Conservation (phyloP, 2,888 invertebrate species). For the Diarsia mendica region DNA sequence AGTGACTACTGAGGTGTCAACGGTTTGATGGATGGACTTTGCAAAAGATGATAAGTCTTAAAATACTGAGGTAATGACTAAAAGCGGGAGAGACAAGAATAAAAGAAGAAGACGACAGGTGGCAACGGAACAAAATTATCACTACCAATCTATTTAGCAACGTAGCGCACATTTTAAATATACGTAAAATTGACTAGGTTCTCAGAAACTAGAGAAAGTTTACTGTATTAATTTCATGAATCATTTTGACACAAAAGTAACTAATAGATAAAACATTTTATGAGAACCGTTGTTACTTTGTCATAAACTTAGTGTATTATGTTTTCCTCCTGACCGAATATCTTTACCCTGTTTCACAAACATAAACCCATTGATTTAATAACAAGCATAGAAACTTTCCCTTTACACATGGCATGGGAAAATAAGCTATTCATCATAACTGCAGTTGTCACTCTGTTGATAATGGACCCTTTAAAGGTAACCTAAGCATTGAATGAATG, state of each 20-base stretch:
- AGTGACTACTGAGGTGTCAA: neutral
- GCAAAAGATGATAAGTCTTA: neutral
- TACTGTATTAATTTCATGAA: neutral
- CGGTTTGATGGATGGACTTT: neutral
- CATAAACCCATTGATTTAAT: too few species aligned
- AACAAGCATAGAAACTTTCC: constrained; percentile 1
- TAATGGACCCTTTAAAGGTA: neutral
- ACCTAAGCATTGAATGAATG: constrained; percentile 1
- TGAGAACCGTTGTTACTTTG: too few species aligned
- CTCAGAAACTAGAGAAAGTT: neutral
- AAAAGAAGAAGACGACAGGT: neutral
- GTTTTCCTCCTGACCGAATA: too few species aligned
- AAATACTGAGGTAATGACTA: neutral
- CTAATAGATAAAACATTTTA: too few species aligned
- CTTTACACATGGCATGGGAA: neutral
- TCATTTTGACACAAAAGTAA: neutral
- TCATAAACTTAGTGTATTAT: too few species aligned
- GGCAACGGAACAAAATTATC: neutral
- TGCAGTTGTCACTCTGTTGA: neutral
- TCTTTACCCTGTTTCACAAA: too few species aligned
- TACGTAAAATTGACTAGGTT: neutral
- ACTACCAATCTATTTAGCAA: neutral
- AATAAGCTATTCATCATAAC: neutral
- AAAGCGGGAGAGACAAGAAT: neutral
- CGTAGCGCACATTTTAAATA: neutral